These are phyloP conservation scores for Pollenia angustigena DNA, from an alignment of 2,888 invertebrate genomes.

Conservation along the genomic window DNA sequence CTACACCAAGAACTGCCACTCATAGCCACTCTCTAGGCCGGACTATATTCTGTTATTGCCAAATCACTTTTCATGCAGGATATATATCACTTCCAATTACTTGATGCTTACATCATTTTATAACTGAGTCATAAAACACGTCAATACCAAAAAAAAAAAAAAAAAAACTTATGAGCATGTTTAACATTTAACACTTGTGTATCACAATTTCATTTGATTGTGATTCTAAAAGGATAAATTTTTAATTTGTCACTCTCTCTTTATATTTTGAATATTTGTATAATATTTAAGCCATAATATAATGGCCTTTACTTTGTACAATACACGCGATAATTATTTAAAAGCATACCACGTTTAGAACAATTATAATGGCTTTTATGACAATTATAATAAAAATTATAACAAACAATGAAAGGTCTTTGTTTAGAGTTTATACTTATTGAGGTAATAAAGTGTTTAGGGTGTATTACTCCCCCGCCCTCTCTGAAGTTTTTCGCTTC, in stretches of 20 bases:
- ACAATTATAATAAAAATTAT: conserved; percentile 1
- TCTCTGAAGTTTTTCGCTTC: too few relatives aligned
- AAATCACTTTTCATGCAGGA: too few relatives aligned
- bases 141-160: conserved; percentile 38
- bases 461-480: too few relatives aligned
- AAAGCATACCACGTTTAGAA: conserved; percentile 3
- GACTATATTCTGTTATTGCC: too few relatives aligned
- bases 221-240: background rate
- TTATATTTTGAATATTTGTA: conserved; percentile 32
- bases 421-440: too few relatives aligned
- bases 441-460: too few relatives aligned
- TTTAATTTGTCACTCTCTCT: conserved; percentile 47
- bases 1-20: too few relatives aligned
- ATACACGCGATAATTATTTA: conserved; percentile 53
- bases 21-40: too few relatives aligned
- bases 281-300: conserved; percentile 30
- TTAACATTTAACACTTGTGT: conserved; percentile 39
- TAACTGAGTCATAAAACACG: conserved; percentile 48
- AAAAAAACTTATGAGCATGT: conserved; percentile 38
- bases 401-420: background rate
- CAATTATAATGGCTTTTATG: background rate
- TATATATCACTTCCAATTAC: background rate
- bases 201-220: conserved; percentile 18
- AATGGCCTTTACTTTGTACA: conserved; percentile 1
- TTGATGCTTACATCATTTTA: conserved; percentile 23